These are phyloP conservation scores for Hipposideros armiger DNA, from an alignment of 2,113 vertebrate species.

Conservation along the genomic window DNA sequence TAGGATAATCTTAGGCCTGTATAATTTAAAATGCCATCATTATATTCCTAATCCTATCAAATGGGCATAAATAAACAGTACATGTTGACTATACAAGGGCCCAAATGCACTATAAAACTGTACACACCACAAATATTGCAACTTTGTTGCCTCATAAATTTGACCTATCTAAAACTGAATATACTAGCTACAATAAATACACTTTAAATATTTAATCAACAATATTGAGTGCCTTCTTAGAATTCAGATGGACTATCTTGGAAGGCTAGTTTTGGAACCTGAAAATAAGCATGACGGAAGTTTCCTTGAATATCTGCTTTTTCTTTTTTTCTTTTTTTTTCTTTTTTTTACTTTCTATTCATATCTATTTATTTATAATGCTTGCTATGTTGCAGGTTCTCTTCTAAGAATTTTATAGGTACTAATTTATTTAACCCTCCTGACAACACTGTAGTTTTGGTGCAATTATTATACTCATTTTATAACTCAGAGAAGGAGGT, in stretches of 20 bases:
- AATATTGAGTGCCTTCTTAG: neutral
- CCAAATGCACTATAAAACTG: neutral
- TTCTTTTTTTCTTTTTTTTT: neutral
- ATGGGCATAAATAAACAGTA: constrained; percentile 50
- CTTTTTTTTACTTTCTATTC: neutral
- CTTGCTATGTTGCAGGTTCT: neutral
- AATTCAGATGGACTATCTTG: constrained; percentile 12
- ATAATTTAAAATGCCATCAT: constrained; percentile 64
- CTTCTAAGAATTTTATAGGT: neutral
- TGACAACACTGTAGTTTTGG: neutral
- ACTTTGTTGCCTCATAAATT: constrained; percentile 35
- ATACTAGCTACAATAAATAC: neutral
- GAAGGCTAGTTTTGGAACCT: neutral
- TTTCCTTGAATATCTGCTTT: neutral
- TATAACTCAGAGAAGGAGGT: neutral
- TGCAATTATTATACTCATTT: neutral
- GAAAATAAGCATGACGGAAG: neutral
- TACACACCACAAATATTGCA: neutral
- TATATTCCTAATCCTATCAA: constrained; percentile 51
- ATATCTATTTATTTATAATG: neutral
- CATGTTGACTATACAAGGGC: neutral
- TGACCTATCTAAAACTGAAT: constrained; percentile 54
- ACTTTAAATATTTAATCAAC: constrained; percentile 58
- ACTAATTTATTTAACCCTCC: neutral
- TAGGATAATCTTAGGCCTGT: constrained; percentile 5